Percentiles rank a stretch among this genome's conserved stretches.
Evolutionary conservation across 2,113 vertebrate genomes (phyloP).

Genomic region (Sylvilagus bachmani): DNA sequence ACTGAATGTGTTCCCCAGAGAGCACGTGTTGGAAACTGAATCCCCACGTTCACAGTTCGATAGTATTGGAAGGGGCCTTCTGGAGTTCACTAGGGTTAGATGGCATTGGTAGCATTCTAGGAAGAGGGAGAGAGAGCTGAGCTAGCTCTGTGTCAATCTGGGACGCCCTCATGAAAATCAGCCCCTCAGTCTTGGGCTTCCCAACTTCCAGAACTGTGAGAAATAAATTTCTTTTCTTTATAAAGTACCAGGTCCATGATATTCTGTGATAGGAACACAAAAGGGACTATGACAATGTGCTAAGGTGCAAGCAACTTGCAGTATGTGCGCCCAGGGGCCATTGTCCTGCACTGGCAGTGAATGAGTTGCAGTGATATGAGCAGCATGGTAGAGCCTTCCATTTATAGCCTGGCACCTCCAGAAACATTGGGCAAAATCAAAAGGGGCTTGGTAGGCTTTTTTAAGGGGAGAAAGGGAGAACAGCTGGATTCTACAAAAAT

Average conservation of each 20-base stretch:
- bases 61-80: not conserved
- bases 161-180: not conserved
- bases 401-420: not conserved
- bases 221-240: not conserved
- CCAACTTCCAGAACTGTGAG: not conserved
- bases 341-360: rapidly evolving
- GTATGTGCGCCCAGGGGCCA: rapidly evolving
- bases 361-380: rapidly evolving
- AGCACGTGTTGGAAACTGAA: not conserved
- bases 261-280: not conserved
- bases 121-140: not conserved
- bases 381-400: not conserved
- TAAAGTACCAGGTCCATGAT: not conserved
- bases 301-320: not conserved
- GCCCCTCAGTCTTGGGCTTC: not conserved
- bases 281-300: not conserved
- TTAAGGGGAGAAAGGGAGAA: rapidly evolving
- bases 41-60: not conserved
- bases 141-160: not conserved
- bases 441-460: not conserved
- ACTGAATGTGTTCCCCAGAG: not conserved
- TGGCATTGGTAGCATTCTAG: no score
- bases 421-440: not conserved
- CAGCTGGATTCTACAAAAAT: not conserved
- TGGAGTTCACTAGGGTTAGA: not conserved